Evolutionary conservation across 37 sponge, comb jelly and placozoan genomes (phyloP).

Genomic region (Geodia barretti): DNA sequence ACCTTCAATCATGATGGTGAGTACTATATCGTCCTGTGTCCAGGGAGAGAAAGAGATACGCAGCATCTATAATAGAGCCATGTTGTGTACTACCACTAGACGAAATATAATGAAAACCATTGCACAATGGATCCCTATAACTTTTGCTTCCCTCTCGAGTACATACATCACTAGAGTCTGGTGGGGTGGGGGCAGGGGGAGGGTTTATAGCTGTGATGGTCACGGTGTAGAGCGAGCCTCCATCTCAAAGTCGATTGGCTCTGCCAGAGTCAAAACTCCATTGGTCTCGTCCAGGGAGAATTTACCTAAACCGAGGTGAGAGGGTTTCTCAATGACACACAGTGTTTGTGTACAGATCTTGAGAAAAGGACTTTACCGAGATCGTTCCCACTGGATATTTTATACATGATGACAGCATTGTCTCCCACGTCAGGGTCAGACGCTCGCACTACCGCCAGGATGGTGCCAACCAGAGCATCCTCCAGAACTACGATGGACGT

Average conservation of each 20-base stretch:
- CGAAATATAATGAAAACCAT: too few species aligned
- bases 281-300: conserved; percentile 8
- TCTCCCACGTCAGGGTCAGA: conserved; percentile 33
- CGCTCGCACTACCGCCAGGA: conserved; percentile 28
- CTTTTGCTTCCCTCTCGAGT: too few species aligned
- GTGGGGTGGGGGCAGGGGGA: not conserved
- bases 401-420: conserved; percentile 41
- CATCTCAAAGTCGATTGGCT: conserved; percentile 13
- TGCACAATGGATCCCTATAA: too few species aligned
- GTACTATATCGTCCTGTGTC: not conserved
- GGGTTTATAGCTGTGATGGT: not conserved
- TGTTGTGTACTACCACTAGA: too few species aligned
- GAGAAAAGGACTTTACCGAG: not conserved
- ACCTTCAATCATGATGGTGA: conserved; percentile 12
- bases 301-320: not conserved
- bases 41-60: too few species aligned
- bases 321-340: too few species aligned
- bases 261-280: conserved; percentile 10
- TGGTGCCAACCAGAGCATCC: not conserved
- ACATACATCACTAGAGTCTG: too few species aligned
- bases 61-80: too few species aligned
- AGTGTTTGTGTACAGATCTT: too few species aligned
- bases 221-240: not conserved
- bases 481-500: conserved; percentile 1
- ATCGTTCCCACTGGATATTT: conserved; percentile 18